Base-by-base conservation (phyloP, 2,888 invertebrate genomes). In the Salpingus planirostris region DNA sequence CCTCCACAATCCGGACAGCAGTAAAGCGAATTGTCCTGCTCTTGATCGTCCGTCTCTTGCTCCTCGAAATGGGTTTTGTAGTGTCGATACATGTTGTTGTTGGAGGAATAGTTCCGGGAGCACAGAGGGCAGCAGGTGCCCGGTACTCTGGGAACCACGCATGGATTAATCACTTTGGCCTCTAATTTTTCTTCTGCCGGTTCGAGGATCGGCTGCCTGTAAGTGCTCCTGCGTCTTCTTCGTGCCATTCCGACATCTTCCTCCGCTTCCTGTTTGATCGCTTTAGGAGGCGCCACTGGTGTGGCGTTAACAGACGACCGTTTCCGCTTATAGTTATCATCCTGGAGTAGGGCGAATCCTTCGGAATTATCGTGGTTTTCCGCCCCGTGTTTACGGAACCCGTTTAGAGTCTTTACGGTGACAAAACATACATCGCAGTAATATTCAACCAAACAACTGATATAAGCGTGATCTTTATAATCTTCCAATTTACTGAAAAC, bases 1-100 rank as follows among this genome's bases (percentile, higher is more conserved):
- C 70, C 69, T 37, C 72, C 71, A 49, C 76, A 76, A 54, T 75
- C 75, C 1, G 73, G 73, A 46, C 76, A 76, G 1, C 73, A 71
- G 44, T 73, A 74, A 37, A 73, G 68, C 36, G 70, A 69, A 39
- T 69, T 69, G 31, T 71, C 71, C 1, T 66, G 63, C 47, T 70
- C 68, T 21, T 38, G 49, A 5, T 69, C 67, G 46, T 69, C 70
- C 3, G 69, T 22, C 13, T 30, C 29, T 6, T 23, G 13, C 12
- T 27, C 27, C 11, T 29, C 15, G 3, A 70, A 69, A 33, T 69
- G 65, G 6, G 65, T 58, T 47, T 68, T 72, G 43, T 71, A 66
- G 59, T 76, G 76, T 47, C 74, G 69, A 6, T 73, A 65, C 62
- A 76, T 67, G 54, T 72, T 71, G 24, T 69, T 66, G 49, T 74